Base-by-base conservation (phyloP, 2,797 vertebrate genomes). In the Loris lydekkerianus region DNA sequence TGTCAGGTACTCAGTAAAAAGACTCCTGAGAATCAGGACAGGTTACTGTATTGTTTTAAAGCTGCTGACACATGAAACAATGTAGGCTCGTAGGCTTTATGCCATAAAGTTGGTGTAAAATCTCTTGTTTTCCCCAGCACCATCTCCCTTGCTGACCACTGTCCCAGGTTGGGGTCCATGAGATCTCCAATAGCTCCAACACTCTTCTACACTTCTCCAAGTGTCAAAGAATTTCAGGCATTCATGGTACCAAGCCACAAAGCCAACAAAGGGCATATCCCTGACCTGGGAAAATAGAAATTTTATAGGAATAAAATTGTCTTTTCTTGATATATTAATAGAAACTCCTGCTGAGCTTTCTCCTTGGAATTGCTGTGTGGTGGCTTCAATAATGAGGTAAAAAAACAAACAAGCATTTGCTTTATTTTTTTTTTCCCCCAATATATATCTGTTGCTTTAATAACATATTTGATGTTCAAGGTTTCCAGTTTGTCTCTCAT, bases 231-330 rank as follows among this genome's bases (percentile, higher is more conserved):
- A 81, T 2, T 25, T 5, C 37, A 61, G 46, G 58, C 1, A n/a
- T 29, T 63, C 25, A 25, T 23, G 6, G 31, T 69, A 80, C 31
- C 13, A 70, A 65, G 25, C 34, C 20, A 75, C 15, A 91, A 92
- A 78, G 40, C 56, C 80, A 92, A 49, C 29, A 83, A 73, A 89
- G 15, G 18, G n/a, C 46, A 37, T 10, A 69, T n/a, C 15, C 10
- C 56, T 86, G 23, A 70, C 63, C 14, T 34, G 29, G 61, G 14
- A 82, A 94, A 91, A 78, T 9, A 78, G 43, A 91, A 84, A 88
- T 93, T 76, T 65, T n/a, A 65, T 20, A 61, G 21, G 10, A 77
- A 93, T 67, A 63, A 86, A 83, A 69, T 86, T 88, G 7, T 46
- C 34, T 85, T 91, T 91, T 91, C 43, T 83, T 18, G 21, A 58